Evolutionary conservation across 2,888 invertebrate genomes (phyloP).

Genomic region (Gymnoscelis rufifasciata): DNA sequence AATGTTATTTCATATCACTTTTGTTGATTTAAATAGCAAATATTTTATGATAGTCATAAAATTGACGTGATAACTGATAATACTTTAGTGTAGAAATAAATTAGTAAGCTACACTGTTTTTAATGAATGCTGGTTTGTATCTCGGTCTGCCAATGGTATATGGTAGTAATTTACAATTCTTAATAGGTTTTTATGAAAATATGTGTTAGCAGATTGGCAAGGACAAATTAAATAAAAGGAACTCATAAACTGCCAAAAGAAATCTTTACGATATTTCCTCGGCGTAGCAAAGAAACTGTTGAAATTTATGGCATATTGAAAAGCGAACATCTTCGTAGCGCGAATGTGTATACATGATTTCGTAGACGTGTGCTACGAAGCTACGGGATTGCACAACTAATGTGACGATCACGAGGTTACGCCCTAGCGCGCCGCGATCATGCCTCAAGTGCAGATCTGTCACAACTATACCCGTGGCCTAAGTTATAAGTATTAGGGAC

Average conservation of each 20-base stretch:
- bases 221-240: no score
- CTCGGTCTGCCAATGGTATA: no score
- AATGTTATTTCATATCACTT: neutral
- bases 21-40: neutral
- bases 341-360: neutral
- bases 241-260: no score
- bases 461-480: conserved; percentile 11
- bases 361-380: conserved; percentile 14
- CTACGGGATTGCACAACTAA: conserved; percentile 10
- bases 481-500: conserved; percentile 5
- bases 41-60: conserved; percentile 27
- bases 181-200: neutral
- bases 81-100: neutral
- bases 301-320: neutral
- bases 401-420: conserved; percentile 12
- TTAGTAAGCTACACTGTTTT: neutral
- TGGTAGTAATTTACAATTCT: neutral
- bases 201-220: no score
- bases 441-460: conserved; percentile 11
- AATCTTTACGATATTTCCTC: no score
- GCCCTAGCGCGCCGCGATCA: conserved; percentile 12
- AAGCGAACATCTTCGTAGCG: conserved; percentile 7
- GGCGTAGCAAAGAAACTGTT: neutral
- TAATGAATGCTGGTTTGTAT: neutral
- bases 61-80: conserved; percentile 1